These are phyloP conservation scores for Eolophus roseicapilla DNA, from an alignment of 2,113 vertebrate genomes.

Conservation along the genomic window DNA sequence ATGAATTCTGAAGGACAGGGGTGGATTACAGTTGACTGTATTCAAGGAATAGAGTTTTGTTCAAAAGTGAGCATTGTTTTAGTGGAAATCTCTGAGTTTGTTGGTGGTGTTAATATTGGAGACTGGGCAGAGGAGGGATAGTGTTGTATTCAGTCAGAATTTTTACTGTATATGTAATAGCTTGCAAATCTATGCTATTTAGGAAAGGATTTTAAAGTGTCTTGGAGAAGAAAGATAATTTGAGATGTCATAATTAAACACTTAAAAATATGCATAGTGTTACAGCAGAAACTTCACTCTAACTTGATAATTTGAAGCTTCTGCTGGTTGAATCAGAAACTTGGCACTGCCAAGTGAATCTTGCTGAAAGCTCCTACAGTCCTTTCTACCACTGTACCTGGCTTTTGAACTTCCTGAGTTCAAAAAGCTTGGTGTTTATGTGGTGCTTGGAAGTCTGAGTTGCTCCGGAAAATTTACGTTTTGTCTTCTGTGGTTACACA, in stretches of 20 bases:
- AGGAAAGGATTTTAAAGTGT: not conserved
- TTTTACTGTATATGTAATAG: not conserved
- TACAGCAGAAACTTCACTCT: not conserved
- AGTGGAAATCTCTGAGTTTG: not conserved
- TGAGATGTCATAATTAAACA: not conserved
- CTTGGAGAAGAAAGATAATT: not conserved
- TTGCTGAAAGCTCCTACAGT: not conserved
- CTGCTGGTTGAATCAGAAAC: not conserved
- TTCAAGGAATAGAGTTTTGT: not conserved
- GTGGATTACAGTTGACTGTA: not conserved
- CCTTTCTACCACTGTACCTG: not conserved
- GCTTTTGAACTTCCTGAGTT: not conserved
- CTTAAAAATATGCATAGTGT: not conserved
- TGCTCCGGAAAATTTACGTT: not conserved
- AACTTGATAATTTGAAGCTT: not conserved
- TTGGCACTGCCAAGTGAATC: not conserved
- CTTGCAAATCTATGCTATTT: not conserved
- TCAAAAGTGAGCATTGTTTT: not conserved
- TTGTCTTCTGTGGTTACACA: not conserved
- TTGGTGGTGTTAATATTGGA: not conserved
- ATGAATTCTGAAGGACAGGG: not conserved
- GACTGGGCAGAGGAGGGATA: not conserved
- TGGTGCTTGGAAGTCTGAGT: not conserved
- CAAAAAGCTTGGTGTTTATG: not conserved
- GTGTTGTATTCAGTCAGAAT: not conserved